These are phyloP conservation scores for Diabrotica virgifera DNA, from an alignment of 1,140 invertebrate species.

Conservation along the genomic window DNA sequence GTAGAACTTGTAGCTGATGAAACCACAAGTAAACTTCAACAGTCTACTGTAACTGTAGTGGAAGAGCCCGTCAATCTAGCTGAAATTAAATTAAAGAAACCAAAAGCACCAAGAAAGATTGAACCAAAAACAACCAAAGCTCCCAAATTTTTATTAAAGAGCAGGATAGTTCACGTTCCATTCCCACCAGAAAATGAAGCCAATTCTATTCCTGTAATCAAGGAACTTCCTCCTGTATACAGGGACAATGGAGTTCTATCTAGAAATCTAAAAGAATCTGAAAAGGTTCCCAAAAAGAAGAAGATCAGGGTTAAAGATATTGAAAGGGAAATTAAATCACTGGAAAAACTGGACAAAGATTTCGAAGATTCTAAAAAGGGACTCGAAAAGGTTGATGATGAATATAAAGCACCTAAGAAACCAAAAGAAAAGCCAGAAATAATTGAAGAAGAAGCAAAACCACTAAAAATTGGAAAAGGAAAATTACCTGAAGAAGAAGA, in stretches of 20 bases:
- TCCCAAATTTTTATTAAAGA: slow-evolving; percentile 65
- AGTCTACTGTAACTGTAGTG: slow-evolving; percentile 20
- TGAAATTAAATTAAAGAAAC: slow-evolving; percentile 34
- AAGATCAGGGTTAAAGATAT: slow-evolving; percentile 52
- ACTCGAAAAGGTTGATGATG: slow-evolving; percentile 45
- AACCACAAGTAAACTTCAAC: slow-evolving; percentile 25
- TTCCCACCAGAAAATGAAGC: slow-evolving; percentile 56
- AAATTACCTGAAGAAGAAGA: slow-evolving; percentile 48
- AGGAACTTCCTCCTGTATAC: slow-evolving; percentile 51
- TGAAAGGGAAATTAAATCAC: slow-evolving; percentile 56
- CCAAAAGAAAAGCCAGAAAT: slow-evolving; percentile 40
- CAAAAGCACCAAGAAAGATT: slow-evolving; percentile 56
- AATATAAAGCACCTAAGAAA: slow-evolving; percentile 40
- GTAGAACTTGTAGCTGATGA: slow-evolving; percentile 16
- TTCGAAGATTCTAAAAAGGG: slow-evolving; percentile 50
- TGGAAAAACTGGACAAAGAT: slow-evolving; percentile 61
- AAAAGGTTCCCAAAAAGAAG: slow-evolving; percentile 58
- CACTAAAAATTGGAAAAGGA: slow-evolving; percentile 52
- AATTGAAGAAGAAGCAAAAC: slow-evolving; percentile 48
- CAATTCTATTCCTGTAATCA: slow-evolving; percentile 54
- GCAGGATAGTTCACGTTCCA: slow-evolving; percentile 57
- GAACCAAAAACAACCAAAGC: slow-evolving; percentile 53
- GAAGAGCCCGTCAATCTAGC: slow-evolving; percentile 29
- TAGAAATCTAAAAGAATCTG: slow-evolving; percentile 67
- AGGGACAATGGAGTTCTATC: slow-evolving; percentile 64